A percentile compares a stretch with the other conserved stretches of the same genome.
These are phyloP conservation scores for Perccottus glenii DNA, from an alignment of 2,113 vertebrate genomes.

Conservation along the genomic window DNA sequence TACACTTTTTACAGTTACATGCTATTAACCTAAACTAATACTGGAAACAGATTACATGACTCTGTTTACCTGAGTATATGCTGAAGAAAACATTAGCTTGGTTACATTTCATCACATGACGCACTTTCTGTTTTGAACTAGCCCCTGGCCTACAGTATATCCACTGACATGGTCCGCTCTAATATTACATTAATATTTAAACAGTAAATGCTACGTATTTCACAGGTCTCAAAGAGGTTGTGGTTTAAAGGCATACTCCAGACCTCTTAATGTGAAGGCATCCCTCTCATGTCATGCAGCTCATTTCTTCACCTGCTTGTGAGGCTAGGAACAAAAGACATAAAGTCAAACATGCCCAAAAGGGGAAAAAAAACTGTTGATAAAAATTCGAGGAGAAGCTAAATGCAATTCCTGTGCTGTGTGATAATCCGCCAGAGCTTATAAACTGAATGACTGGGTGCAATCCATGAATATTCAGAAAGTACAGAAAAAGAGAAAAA, in stretches of 20 bases:
- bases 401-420: neutral
- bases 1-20: too few relatives aligned
- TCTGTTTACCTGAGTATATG: neutral
- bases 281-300: neutral
- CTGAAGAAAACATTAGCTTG: neutral
- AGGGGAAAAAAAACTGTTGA: neutral
- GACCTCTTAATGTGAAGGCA: neutral
- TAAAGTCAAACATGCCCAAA: neutral
- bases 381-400: neutral
- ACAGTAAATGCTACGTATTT: neutral
- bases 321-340: neutral
- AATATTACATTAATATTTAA: conserved; percentile 8
- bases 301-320: neutral
- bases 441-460: neutral
- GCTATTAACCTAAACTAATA: too few relatives aligned
- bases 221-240: neutral
- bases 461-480: neutral
- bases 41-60: too few relatives aligned
- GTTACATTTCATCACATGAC: neutral
- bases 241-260: neutral
- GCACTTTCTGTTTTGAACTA: too few relatives aligned
- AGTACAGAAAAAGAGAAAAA: neutral
- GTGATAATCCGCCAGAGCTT: too few relatives aligned
- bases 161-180: neutral
- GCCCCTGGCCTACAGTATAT: neutral